phyloP scores from a whole-genome alignment of 2,888 invertebrate genomes.

The Mesorhabditis belari region DNA sequence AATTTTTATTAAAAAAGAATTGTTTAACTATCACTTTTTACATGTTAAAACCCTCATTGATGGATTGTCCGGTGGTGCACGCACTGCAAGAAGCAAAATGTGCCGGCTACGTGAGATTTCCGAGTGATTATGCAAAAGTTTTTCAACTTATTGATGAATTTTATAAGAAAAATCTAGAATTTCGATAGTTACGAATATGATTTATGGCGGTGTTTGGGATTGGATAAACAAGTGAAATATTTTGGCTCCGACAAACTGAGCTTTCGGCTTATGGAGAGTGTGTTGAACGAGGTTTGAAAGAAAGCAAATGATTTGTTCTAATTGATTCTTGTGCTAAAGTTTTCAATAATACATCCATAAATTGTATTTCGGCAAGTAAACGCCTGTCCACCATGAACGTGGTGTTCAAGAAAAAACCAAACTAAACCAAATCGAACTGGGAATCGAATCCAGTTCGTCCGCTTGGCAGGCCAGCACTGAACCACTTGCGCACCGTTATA shows the following conservation, averaged over 20 bases:
- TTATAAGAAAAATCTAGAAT: background rate
- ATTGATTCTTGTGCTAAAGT: too few species aligned
- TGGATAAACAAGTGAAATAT: background rate
- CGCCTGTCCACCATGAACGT: too few species aligned
- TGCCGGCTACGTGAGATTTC: background rate
- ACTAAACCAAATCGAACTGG: too few species aligned
- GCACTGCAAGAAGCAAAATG: background rate
- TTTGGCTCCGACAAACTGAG: background rate
- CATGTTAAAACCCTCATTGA: background rate
- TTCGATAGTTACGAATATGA: background rate
- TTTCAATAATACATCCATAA: too few species aligned
- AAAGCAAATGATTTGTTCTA: too few species aligned
- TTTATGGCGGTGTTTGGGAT: background rate
- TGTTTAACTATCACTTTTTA: background rate
- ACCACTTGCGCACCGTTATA: too few species aligned
- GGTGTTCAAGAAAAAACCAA: too few species aligned
- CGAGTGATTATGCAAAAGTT: background rate
- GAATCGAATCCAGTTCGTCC: too few species aligned
- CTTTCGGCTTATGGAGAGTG: background rate
- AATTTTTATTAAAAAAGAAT: too few species aligned
- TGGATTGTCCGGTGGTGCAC: background rate
- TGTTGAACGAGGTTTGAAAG: background rate
- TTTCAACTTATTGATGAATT: background rate
- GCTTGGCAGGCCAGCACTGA: too few species aligned
- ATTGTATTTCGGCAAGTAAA: too few species aligned